Evolutionary conservation across 2,113 vertebrate species (phyloP), one percentile per base, ranked within the genome.

Genomic region (Collichthys lucidus): DNA sequence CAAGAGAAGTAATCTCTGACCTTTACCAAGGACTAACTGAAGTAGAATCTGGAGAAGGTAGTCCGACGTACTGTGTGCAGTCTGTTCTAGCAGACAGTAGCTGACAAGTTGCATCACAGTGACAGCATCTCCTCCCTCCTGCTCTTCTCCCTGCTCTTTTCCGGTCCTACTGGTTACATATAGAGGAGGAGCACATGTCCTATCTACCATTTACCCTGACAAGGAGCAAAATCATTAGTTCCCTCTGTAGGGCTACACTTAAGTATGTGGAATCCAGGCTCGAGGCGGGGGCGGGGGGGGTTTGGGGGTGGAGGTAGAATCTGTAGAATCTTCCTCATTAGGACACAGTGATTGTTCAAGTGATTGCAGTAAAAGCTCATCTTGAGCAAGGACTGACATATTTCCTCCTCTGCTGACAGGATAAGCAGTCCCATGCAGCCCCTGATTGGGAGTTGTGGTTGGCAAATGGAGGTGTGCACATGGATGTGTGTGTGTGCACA

Each of bases 321-420:
- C 46, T 52, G 75, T 79, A 73, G 80, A 90, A 81, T 76, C 85
- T 31, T 91, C 83, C 90, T 94, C 94, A 94, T 95, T 94, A 95
- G 75, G 73, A 82, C 80, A 61, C 80, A 62, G 89, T 94, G 94
- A 96, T 95, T 94, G 91, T 92, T 94, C 88, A 91, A 93, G 86
- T 88, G 82, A 92, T 93, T 93, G 88, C 89, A 44, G 24, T 89
- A 88, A 93, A 93, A 92, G 78, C 80, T 87, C 70, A 77, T 91
- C 89, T 91, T 82, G 77, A 87, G 77, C 81, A 60, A 62, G n/a
- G 76, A 82, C 65, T 92, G 93, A 91, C 92, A 90, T 85, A 93
- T 94, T 93, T 93, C 80, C 82, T 92, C 86, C 86, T 77, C 68
- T 61, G 57, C 83, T 91, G 92, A 92, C 91, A 93, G 88, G 86